phyloP scores from a whole-genome alignment of 2,113 vertebrate genomes.

The Bos taurus region ARS-UCD2.0 NC_037333.1:76397001-76397500 shows the following conservation, averaged over 20 bases:
- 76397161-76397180: background rate
- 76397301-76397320: background rate
- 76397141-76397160: background rate
- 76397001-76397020: conserved; percentile 20
- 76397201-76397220: background rate
- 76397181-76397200: background rate
- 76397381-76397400: conserved; percentile 55
- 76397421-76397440: conserved; percentile 46
- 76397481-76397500: conserved; percentile 49
- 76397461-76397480: conserved; percentile 54
- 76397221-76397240: background rate
- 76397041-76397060: background rate
- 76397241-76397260: background rate
- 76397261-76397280: background rate
- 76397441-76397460: conserved; percentile 64
- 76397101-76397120: background rate
- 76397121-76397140: background rate
- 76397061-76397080: background rate
- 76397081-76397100: background rate
- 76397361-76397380: background rate
- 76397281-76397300: conserved; percentile 19
- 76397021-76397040: conserved; percentile 28
- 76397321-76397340: background rate
- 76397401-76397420: conserved; percentile 54
- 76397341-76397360: background rate